Conservation (phyloP, 2,888 invertebrate genomes). For the Catocala sponsa region DNA sequence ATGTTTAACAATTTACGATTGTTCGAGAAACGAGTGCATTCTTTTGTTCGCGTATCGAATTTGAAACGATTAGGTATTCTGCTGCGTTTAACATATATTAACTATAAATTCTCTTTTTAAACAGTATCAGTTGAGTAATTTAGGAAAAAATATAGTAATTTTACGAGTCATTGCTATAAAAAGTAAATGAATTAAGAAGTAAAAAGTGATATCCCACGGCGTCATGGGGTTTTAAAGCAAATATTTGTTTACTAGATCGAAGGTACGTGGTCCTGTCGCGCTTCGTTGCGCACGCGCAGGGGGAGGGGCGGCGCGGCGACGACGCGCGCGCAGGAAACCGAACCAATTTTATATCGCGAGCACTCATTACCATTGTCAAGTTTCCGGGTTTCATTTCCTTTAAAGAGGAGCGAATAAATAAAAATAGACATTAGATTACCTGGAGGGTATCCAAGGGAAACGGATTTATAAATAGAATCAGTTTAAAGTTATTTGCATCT, state of each 20-base stretch:
- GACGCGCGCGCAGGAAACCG: slow-evolving; percentile 62
- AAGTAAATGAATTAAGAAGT: slow-evolving; percentile 56
- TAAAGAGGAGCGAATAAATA: slow-evolving; percentile 29
- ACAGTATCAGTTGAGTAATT: slow-evolving; percentile 15
- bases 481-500: too few relatives aligned
- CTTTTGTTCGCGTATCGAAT: slow-evolving; percentile 28
- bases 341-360: slow-evolving; percentile 58
- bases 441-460: slow-evolving; percentile 15
- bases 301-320: not conserved
- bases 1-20: slow-evolving; percentile 16
- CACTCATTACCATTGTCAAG: slow-evolving; percentile 53
- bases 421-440: slow-evolving; percentile 12
- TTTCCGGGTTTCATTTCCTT: slow-evolving; percentile 62
- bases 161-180: slow-evolving; percentile 47
- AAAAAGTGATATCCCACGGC: slow-evolving; percentile 58
- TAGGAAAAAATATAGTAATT: slow-evolving; percentile 31
- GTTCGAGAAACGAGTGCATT: slow-evolving; percentile 15
- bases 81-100: slow-evolving; percentile 13
- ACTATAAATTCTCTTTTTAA: slow-evolving; percentile 35
- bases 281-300: slow-evolving; percentile 49
- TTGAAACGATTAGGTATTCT: slow-evolving; percentile 27
- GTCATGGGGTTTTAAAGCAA: slow-evolving; percentile 62
- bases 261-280: slow-evolving; percentile 66
- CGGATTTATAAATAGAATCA: not conserved
- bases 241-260: slow-evolving; percentile 75